Conservation (phyloP, 2,888 invertebrate species). For the Dexiosoma caninum region DNA sequence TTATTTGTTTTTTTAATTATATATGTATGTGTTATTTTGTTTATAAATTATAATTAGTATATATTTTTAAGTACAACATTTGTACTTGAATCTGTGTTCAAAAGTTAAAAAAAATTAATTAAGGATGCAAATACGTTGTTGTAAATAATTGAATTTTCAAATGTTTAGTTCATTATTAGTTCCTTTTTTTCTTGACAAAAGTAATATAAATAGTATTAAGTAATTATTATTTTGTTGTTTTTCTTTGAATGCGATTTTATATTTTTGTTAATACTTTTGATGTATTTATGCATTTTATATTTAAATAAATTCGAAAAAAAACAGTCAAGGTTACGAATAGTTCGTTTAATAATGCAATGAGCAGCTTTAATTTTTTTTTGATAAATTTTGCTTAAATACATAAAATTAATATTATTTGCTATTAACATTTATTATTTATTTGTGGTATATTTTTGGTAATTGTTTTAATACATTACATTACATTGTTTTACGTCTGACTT, state of each 20-base stretch:
- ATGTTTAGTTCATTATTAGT: background rate
- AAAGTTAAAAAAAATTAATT: too few relatives aligned
- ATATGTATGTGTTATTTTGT: too few relatives aligned
- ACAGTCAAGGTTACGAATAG: conserved; percentile 69
- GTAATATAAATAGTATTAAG: background rate
- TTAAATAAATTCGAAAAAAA: conserved; percentile 67
- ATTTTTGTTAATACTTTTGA: background rate
- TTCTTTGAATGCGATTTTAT: background rate
- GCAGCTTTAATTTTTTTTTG: conserved; percentile 66
- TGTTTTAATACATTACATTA: conserved; percentile 50
- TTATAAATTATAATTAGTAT: too few relatives aligned
- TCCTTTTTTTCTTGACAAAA: background rate
- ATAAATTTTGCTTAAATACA: conserved; percentile 23
- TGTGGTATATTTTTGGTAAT: conserved; percentile 9
- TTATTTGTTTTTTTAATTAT: background rate
- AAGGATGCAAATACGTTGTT: too few relatives aligned
- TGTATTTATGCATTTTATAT: conserved; percentile 33
- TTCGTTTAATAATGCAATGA: conserved; percentile 70
- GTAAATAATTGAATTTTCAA: background rate
- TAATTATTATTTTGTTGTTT: background rate
- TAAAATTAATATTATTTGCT: conserved; percentile 34
- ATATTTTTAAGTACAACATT: too few relatives aligned
- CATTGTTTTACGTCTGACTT: too few relatives aligned
- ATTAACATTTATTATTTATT: conserved; percentile 40
- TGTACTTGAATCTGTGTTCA: too few relatives aligned